Evolutionary conservation across 2,888 invertebrate genomes (phyloP).

Genomic region (Caradrina clavipalpis): DNA sequence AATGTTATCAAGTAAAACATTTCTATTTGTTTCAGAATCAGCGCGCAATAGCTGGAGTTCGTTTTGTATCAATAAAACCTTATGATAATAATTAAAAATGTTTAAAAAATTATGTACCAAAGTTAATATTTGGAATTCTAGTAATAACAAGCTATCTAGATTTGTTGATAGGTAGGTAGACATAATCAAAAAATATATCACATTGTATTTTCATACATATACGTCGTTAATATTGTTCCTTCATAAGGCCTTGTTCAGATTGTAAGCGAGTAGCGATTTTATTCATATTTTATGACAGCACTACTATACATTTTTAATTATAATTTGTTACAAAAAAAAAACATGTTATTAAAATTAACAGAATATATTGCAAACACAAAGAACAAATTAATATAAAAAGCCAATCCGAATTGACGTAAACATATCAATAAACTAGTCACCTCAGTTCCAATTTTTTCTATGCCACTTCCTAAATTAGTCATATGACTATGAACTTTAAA

Average conservation of each 20-base stretch:
- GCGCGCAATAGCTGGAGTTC: constrained; percentile 58
- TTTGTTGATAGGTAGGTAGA: constrained; percentile 60
- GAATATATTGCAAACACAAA: neutral
- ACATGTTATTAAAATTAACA: neutral
- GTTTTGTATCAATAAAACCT: constrained; percentile 63
- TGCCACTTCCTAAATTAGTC: neutral
- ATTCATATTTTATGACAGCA: neutral
- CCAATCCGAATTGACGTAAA: neutral
- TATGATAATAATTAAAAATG: constrained; percentile 61
- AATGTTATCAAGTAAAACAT: neutral
- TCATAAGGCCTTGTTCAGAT: constrained; percentile 37
- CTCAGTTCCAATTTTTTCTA: neutral
- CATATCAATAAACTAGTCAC: neutral
- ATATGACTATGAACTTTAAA: neutral
- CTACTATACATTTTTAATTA: neutral
- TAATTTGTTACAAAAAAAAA: neutral
- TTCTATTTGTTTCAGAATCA: constrained; percentile 64
- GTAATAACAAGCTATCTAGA: constrained; percentile 62
- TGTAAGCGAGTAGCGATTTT: constrained; percentile 46
- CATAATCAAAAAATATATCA: constrained; percentile 53
- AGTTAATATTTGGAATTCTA: constrained; percentile 75
- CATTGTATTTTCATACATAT: constrained; percentile 28
- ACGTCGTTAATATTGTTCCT: constrained; percentile 24
- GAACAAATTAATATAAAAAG: neutral
- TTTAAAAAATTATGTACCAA: constrained; percentile 72